Conservation (phyloP, 2,113 vertebrate species). For the Seriola aureovittata region DNA sequence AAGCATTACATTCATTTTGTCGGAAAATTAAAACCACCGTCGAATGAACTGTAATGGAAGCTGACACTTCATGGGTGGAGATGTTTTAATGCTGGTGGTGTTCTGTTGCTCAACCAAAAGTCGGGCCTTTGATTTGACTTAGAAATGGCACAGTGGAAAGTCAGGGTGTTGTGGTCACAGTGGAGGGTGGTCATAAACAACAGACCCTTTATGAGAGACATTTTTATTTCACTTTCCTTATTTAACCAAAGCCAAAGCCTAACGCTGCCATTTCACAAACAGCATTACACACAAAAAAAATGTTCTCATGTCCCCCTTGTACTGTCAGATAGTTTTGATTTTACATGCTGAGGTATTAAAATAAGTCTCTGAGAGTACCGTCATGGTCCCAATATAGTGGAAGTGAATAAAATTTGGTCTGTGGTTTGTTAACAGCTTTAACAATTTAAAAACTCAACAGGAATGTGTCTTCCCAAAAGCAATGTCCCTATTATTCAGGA, state of each 20-base stretch:
- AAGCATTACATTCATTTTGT: background rate
- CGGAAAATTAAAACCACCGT: background rate
- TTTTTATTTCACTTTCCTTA: background rate
- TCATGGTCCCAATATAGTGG: too few relatives aligned
- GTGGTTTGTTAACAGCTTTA: too few relatives aligned
- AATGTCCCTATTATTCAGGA: too few relatives aligned
- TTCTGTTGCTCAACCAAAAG: background rate
- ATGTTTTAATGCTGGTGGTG: background rate
- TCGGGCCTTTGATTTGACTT: background rate
- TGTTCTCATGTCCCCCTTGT: too few relatives aligned
- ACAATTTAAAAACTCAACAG: too few relatives aligned
- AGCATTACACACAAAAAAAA: too few relatives aligned
- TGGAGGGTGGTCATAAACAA: background rate
- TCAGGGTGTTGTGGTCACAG: background rate
- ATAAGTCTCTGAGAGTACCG: too few relatives aligned
- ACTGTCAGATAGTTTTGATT: too few relatives aligned
- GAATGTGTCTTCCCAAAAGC: too few relatives aligned
- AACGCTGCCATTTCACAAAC: background rate
- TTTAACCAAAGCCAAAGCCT: background rate
- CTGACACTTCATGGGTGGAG: background rate
- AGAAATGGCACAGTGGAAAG: conserved; percentile 36
- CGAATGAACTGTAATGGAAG: background rate
- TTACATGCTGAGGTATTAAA: background rate
- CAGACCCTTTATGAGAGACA: background rate
- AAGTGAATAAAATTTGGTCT: too few relatives aligned